Percentiles rank a stretch among this genome's conserved stretches.
These are phyloP conservation scores for Pheucticus melanocephalus DNA, from an alignment of 2,113 vertebrate genomes.

Conservation along the genomic window DNA sequence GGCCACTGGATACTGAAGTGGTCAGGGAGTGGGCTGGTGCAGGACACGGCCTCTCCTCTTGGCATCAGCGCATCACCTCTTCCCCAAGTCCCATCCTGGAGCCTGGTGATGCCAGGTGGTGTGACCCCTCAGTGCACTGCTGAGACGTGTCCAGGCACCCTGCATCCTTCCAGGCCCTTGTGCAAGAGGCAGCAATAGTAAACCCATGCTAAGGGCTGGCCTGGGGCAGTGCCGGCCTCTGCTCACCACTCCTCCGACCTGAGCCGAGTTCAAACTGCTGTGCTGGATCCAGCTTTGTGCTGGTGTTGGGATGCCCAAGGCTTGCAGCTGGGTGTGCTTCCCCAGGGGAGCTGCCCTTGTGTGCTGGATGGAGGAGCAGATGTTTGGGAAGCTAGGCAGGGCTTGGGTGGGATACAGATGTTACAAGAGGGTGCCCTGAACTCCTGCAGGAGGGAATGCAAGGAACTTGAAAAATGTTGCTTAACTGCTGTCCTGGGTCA, in stretches of 20 bases:
- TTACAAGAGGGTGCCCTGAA: constrained; percentile 27
- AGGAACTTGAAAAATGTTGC: constrained; percentile 48
- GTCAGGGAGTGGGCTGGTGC: neutral
- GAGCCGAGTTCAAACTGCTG: neutral
- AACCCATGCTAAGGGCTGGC: neutral
- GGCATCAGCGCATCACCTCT: fast-evolving
- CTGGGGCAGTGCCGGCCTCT: fast-evolving
- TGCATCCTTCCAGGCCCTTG: neutral
- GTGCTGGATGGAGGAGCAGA: neutral
- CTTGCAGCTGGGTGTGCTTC: neutral
- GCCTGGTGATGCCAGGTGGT: neutral
- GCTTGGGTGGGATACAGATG: constrained; percentile 45
- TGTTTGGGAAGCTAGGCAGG: constrained; percentile 37
- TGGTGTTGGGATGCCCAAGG: neutral
- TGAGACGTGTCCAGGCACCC: fast-evolving
- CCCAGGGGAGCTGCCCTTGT: neutral
- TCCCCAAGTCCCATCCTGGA: neutral
- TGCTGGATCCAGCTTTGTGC: neutral
- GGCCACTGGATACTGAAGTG: neutral
- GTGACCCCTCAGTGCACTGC: neutral
- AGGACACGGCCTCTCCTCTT: fast-evolving
- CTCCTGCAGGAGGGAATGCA: constrained; percentile 38
- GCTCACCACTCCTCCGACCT: fast-evolving
- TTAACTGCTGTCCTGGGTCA: constrained; percentile 30
- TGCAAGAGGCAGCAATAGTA: neutral